Evolutionary conservation across 2,797 vertebrate species (phyloP).

Genomic region (Pseudochirops corinnae): DNA sequence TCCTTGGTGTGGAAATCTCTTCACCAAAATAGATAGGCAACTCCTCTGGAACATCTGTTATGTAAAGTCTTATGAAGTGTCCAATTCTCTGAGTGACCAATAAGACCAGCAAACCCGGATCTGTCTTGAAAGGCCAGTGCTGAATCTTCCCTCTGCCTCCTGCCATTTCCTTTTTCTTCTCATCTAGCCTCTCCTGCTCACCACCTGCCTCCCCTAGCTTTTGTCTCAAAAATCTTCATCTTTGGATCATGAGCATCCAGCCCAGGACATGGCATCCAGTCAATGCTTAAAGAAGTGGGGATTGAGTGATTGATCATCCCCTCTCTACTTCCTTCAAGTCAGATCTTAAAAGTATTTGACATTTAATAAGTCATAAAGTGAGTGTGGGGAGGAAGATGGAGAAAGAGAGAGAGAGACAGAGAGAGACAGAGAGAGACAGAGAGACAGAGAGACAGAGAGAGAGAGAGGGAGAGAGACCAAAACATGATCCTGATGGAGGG

Average conservation of each 20-base stretch:
- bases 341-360: neutral
- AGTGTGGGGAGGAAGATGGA: neutral
- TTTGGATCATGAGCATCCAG: neutral
- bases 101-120: neutral
- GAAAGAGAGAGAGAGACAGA: too few relatives aligned
- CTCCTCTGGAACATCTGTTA: neutral
- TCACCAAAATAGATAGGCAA: neutral
- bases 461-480: neutral
- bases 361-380: neutral
- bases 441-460: neutral
- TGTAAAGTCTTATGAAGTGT: neutral
- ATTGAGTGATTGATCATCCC: neutral
- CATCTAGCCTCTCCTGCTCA: too few relatives aligned
- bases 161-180: neutral
- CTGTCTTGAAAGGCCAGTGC: neutral
- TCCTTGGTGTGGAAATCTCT: neutral
- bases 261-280: neutral
- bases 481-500: neutral
- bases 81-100: neutral
- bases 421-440: neutral
- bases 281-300: neutral
- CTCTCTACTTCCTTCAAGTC: neutral
- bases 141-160: neutral
- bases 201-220: too few relatives aligned
- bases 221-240: neutral